A percentile compares a stretch with the other conserved stretches of the same genome.
Conservation (phyloP, 2,113 vertebrate genomes). For the Ranitomeya variabilis region DNA sequence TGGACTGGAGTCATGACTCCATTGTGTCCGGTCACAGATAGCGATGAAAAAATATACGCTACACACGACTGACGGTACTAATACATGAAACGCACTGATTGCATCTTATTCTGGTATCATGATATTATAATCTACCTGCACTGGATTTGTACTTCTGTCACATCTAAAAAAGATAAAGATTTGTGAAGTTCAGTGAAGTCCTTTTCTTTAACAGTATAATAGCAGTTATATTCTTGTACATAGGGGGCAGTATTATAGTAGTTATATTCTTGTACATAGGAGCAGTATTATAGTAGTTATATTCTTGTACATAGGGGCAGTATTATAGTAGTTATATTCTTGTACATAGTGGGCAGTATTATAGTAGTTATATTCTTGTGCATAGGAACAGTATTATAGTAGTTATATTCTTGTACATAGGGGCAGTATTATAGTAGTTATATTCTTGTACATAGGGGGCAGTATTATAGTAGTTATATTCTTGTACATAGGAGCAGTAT, state of each 20-base stretch:
- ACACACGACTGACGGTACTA: too few relatives aligned
- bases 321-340: too few relatives aligned
- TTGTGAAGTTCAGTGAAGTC: neutral
- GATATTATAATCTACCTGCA: too few relatives aligned
- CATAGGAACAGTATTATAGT: neutral
- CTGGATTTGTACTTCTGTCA: too few relatives aligned
- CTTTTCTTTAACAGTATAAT: neutral
- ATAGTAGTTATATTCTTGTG: neutral
- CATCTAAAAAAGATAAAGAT: too few relatives aligned
- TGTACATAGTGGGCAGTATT: neutral
- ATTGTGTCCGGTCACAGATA: neutral
- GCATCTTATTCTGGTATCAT: too few relatives aligned
- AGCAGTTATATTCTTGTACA: neutral
- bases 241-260: neutral
- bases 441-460: neutral
- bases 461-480: too few relatives aligned
- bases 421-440: neutral
- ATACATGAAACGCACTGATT: too few relatives aligned
- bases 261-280: neutral
- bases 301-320: too few relatives aligned
- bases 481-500: too few relatives aligned
- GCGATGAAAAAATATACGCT: too few relatives aligned
- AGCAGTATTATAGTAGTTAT: too few relatives aligned
- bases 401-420: conserved; percentile 1
- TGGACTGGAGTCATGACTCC: neutral